phyloP scores from a whole-genome alignment of 2,888 invertebrate species.

The Calameuta pallipes region DNA sequence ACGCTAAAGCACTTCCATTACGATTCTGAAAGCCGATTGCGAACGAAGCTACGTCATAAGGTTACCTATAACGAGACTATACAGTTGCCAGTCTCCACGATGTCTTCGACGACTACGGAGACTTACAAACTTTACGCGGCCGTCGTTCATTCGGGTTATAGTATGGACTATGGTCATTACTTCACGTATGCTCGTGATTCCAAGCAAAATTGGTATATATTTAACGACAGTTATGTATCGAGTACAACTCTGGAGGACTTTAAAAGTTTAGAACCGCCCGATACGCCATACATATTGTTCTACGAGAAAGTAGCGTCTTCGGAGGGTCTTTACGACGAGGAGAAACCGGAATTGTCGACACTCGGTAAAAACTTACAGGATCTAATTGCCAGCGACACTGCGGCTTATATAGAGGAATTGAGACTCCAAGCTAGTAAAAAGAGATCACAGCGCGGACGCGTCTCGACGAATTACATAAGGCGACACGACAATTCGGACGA shows the following conservation, averaged over 20 bases:
- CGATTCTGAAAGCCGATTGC: conserved; percentile 76
- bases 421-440: conserved; percentile 48
- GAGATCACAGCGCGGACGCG: conserved; percentile 30
- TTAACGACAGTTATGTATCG: conserved; percentile 83
- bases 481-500: conserved; percentile 62
- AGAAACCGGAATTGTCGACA: conserved; percentile 47
- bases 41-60: conserved; percentile 83
- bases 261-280: conserved; percentile 74
- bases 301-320: conserved; percentile 68
- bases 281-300: conserved; percentile 87
- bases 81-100: conserved; percentile 59
- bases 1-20: conserved; percentile 83
- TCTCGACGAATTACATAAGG: conserved; percentile 31
- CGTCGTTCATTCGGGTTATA: conserved; percentile 85
- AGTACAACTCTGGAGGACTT: conserved; percentile 72
- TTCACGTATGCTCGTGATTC: conserved; percentile 82
- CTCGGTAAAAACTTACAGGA: conserved; percentile 54
- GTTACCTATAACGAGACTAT: conserved; percentile 73
- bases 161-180: conserved; percentile 89
- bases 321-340: conserved; percentile 48
- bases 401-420: conserved; percentile 49
- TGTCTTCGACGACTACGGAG: conserved; percentile 53
- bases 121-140: conserved; percentile 83
- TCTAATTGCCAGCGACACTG: conserved; percentile 50
- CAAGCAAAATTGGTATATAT: conserved; percentile 79